Conservation (phyloP, 2,888 invertebrate species). For the Spialia ferax region DNA sequence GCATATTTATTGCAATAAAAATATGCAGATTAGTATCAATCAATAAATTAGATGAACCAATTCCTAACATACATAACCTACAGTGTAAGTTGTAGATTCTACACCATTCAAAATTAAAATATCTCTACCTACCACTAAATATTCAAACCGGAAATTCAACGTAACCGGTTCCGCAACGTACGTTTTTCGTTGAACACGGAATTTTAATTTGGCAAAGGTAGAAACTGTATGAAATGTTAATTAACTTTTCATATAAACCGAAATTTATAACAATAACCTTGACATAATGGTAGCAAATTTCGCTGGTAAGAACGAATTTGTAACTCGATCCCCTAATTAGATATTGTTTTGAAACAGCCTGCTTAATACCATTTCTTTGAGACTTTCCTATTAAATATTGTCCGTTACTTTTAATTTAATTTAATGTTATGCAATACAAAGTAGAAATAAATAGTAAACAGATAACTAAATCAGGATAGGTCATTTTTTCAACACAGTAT, state of each 20-base stretch:
- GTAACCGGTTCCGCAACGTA: slow-evolving; percentile 14
- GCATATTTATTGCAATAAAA: too few species aligned
- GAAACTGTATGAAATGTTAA: slow-evolving; percentile 45
- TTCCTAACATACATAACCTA: too few species aligned
- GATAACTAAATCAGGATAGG: too few species aligned
- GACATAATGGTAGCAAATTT: slow-evolving; percentile 54
- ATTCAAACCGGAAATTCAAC: slow-evolving; percentile 31
- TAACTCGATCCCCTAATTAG: slow-evolving; percentile 78
- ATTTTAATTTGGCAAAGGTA: slow-evolving; percentile 34
- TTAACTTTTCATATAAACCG: slow-evolving; percentile 43
- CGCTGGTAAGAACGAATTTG: slow-evolving; percentile 61
- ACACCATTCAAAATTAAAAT: slow-evolving; percentile 2
- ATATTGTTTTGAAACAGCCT: slow-evolving; percentile 68
- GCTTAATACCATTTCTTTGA: slow-evolving; percentile 49
- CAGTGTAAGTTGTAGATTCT: too few species aligned
- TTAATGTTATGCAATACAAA: neutral
- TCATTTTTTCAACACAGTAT: too few species aligned
- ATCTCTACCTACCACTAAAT: slow-evolving; percentile 25
- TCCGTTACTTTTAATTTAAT: neutral
- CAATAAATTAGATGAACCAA: too few species aligned
- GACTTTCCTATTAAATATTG: neutral
- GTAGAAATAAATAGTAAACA: too few species aligned
- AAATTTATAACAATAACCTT: slow-evolving; percentile 57
- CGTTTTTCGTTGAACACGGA: slow-evolving; percentile 23
- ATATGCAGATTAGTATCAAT: too few species aligned